A percentile compares a stretch with the other conserved stretches of the same genome.
Evolutionary conservation across 2,888 invertebrate species (phyloP).

Genomic region (Yponomeuta malinellus): DNA sequence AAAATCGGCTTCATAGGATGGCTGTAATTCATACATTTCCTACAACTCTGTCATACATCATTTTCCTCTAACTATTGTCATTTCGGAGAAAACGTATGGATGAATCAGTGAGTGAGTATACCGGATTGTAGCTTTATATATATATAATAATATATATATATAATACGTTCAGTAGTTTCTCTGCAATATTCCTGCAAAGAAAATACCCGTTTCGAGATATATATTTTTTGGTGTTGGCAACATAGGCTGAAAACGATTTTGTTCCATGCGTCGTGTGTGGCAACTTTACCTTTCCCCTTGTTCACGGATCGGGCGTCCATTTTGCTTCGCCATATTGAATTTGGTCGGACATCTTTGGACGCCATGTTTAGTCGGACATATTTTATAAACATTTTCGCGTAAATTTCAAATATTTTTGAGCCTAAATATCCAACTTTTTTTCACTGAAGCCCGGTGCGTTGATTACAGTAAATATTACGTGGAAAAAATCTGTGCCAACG

Average conservation of each 20-base stretch:
- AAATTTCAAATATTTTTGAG: conserved; percentile 76
- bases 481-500: conserved; percentile 62
- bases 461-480: conserved; percentile 51
- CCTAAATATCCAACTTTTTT: conserved; percentile 69
- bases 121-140: no score
- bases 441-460: conserved; percentile 61
- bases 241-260: conserved; percentile 27
- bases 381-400: conserved; percentile 82
- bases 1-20: no score
- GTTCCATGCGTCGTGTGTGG: conserved; percentile 32
- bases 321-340: conserved; percentile 77
- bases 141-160: no score
- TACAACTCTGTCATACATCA: no score
- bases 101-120: no score
- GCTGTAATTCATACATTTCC: no score
- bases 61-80: no score
- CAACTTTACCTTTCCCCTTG: conserved; percentile 37
- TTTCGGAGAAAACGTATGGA: no score
- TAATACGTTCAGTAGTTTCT: neutral
- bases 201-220: neutral
- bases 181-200: neutral
- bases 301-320: conserved; percentile 58
- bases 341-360: conserved; percentile 80
- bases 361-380: conserved; percentile 86
- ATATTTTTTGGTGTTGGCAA: conserved; percentile 32